Evolutionary conservation across 2,888 invertebrate genomes (phyloP).

Genomic region (Tridacna gigas): DNA sequence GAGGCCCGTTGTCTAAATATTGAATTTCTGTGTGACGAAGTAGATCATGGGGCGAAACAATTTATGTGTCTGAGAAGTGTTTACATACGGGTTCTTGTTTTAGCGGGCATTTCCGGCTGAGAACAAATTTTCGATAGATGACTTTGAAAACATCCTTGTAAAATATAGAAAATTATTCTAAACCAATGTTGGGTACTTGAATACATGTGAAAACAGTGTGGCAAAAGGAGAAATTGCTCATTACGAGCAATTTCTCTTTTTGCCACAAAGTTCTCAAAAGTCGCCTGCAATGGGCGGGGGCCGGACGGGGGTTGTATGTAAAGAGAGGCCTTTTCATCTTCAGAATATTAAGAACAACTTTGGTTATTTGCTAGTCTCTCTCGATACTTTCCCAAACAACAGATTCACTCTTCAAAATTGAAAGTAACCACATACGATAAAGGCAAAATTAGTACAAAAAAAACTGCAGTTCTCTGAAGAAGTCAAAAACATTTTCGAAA

Average conservation of each 20-base stretch:
- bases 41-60: conserved; percentile 7
- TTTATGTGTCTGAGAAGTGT: conserved; percentile 15
- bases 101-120: not conserved
- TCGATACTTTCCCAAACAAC: no score
- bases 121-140: not conserved
- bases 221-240: not conserved
- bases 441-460: no score
- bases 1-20: conserved; percentile 13
- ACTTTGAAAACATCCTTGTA: not conserved
- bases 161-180: not conserved
- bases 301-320: not conserved
- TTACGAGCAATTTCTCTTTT: not conserved
- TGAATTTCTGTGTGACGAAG: conserved; percentile 20
- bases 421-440: no score
- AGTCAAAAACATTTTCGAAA: not conserved
- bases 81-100: not conserved
- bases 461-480: not conserved
- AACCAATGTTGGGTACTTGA: not conserved
- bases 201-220: not conserved
- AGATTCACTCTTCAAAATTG: no score
- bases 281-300: not conserved
- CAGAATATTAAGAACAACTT: no score
- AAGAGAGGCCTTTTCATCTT: no score
- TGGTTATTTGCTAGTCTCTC: no score
- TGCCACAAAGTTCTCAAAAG: not conserved